A percentile compares a stretch with the other conserved stretches of the same genome.
phyloP scores from a whole-genome alignment of 2,113 vertebrate genomes.

The Turnix velox region DNA sequence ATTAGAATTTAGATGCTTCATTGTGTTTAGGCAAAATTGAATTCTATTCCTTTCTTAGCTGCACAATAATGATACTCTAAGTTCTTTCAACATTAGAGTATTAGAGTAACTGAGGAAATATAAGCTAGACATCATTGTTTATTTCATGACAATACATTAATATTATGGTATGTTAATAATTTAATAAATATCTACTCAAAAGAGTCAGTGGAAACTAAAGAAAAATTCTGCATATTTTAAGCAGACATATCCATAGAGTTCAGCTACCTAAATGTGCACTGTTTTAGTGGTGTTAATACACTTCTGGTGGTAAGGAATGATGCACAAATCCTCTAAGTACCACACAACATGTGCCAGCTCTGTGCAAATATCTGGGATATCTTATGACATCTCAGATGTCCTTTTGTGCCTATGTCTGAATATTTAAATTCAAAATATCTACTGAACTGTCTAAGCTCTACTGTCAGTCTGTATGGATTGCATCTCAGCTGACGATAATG shows the following conservation, averaged over 20 bases:
- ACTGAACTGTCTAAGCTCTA: background rate
- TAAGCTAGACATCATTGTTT: background rate
- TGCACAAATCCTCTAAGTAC: background rate
- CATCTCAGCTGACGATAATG: background rate
- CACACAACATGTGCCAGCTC: background rate
- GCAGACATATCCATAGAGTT: background rate
- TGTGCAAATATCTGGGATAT: background rate
- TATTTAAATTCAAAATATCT: background rate
- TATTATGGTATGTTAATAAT: background rate
- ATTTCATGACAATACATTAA: background rate
- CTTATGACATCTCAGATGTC: background rate
- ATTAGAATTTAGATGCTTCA: background rate
- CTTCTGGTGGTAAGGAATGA: background rate
- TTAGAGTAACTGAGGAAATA: background rate
- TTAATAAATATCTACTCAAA: background rate
- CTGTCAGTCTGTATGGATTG: background rate
- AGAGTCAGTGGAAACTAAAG: background rate
- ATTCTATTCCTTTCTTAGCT: background rate
- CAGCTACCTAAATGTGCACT: background rate
- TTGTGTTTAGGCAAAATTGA: background rate
- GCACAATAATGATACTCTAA: background rate
- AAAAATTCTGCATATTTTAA: background rate
- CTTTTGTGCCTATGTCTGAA: background rate
- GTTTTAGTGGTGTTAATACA: background rate
- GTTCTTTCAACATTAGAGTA: background rate